These are phyloP conservation scores for Dioctria linearis DNA, from an alignment of 2,888 invertebrate genomes.

Conservation along the genomic window DNA sequence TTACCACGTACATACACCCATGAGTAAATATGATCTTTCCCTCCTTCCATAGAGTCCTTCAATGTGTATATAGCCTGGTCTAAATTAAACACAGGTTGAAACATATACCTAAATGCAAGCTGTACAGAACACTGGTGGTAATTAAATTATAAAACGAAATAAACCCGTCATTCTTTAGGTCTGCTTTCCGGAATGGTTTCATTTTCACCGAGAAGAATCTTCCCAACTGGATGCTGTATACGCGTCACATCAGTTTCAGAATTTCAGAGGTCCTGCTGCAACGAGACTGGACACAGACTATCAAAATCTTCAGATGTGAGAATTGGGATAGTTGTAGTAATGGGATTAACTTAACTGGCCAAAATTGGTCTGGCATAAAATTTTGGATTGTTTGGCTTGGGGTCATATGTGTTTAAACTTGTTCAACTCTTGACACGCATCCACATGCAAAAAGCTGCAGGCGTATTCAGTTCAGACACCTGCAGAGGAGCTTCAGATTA, in stretches of 20 bases:
- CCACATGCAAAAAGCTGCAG: constrained; percentile 8
- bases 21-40: constrained; percentile 25
- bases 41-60: not conserved
- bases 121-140: constrained; percentile 25
- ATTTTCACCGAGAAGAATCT: constrained; percentile 19
- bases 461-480: constrained; percentile 18
- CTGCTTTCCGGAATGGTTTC: constrained; percentile 12
- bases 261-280: not conserved
- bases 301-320: not conserved
- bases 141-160: constrained; percentile 40
- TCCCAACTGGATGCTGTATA: constrained; percentile 1
- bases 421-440: constrained; percentile 25
- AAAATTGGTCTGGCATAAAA: constrained; percentile 31
- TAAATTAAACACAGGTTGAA: not conserved
- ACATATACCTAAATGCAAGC: not conserved
- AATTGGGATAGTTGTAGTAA: constrained; percentile 9
- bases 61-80: not conserved
- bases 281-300: not conserved
- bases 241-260: constrained; percentile 9
- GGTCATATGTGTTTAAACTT: constrained; percentile 37
- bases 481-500: constrained; percentile 14
- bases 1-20: constrained; percentile 8
- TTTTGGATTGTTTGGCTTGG: constrained; percentile 27
- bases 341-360: constrained; percentile 40
- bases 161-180: constrained; percentile 9